Conservation (phyloP, 2,797 vertebrate genomes). For the Acanthurus lineatus region DNA sequence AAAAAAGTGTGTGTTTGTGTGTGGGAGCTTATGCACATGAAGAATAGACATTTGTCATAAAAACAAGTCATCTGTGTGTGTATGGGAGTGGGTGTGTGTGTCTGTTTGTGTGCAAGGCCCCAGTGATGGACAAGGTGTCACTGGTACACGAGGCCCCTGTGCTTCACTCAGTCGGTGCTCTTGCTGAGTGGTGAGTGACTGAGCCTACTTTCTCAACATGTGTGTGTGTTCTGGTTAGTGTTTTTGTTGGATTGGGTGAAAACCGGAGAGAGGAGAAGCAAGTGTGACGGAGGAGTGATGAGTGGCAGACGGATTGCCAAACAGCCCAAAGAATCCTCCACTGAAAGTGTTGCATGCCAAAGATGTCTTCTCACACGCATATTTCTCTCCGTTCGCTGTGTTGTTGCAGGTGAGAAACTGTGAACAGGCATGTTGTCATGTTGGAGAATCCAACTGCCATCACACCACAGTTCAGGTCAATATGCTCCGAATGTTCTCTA, state of each 20-base stretch:
- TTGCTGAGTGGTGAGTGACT: conserved; percentile 69
- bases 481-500: too few species aligned
- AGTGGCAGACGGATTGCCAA: conserved; percentile 50
- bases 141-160: conserved; percentile 33
- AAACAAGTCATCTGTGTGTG: conserved; percentile 38
- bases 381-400: conserved; percentile 13
- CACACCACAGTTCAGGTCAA: too few species aligned
- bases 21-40: conserved; percentile 3
- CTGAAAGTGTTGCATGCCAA: conserved; percentile 36
- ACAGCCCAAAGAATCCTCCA: conserved; percentile 18
- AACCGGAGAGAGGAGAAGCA: conserved; percentile 20
- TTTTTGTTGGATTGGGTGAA: conserved; percentile 31
- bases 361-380: conserved; percentile 25
- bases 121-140: conserved; percentile 69
- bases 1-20: conserved; percentile 11
- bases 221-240: conserved; percentile 29
- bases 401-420: too few species aligned
- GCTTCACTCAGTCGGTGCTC: conserved; percentile 54
- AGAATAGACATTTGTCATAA: conserved; percentile 27
- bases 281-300: conserved; percentile 63
- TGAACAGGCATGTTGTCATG: too few species aligned
- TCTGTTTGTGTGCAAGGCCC: conserved; percentile 26
- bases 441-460: too few species aligned
- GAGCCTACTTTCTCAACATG: conserved; percentile 43
- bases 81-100: not conserved